Evolutionary conservation across 2,113 vertebrate species (phyloP).

Genomic region (Actenoides lindsayi): DNA sequence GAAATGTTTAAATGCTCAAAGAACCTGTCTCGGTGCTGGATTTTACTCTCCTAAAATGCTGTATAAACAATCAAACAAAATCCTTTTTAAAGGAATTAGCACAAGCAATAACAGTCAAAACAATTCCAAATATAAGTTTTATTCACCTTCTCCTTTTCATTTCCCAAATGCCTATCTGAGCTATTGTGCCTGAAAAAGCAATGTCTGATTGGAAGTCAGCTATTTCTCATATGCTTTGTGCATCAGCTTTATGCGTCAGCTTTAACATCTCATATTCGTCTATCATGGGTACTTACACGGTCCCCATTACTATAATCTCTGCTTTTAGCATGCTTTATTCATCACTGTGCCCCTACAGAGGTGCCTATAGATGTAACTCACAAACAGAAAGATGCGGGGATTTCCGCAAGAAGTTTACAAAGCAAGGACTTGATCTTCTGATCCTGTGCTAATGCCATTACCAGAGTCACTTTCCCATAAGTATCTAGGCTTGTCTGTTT

Average conservation of each 20-base stretch:
- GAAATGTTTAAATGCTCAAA: constrained; percentile 15
- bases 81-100: constrained; percentile 26
- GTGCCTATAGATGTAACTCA: neutral
- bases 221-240: neutral
- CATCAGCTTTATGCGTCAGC: neutral
- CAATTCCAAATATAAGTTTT: constrained; percentile 1
- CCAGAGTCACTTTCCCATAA: neutral
- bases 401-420: neutral
- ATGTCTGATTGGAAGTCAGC: neutral
- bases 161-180: neutral
- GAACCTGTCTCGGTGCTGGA: neutral
- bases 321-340: neutral
- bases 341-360: neutral
- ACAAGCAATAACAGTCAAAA: neutral
- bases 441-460: neutral
- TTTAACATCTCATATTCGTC: neutral
- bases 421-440: neutral
- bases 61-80: constrained; percentile 13
- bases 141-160: neutral
- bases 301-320: neutral
- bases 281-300: neutral
- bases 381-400: neutral
- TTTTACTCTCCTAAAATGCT: neutral
- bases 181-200: neutral
- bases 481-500: neutral